These are phyloP conservation scores for Dicranocentrus wangi DNA, from an alignment of 2,888 invertebrate genomes.

Conservation along the genomic window DNA sequence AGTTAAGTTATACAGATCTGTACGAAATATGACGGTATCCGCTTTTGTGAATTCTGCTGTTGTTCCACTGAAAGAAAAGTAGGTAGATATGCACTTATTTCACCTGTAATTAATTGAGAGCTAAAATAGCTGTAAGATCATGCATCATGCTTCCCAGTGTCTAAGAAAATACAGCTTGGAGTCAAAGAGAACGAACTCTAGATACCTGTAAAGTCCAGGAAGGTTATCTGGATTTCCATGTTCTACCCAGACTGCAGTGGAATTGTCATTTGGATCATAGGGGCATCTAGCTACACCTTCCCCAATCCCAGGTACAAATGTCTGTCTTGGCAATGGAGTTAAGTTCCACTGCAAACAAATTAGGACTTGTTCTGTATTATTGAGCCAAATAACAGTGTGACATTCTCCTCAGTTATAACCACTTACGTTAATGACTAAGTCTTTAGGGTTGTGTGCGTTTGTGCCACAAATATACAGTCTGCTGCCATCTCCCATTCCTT, in stretches of 20 bases:
- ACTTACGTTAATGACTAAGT: conserved; percentile 96
- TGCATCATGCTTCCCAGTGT: too few species aligned
- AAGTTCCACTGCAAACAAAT: conserved; percentile 60
- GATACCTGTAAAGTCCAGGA: conserved; percentile 94
- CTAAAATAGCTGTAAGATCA: too few species aligned
- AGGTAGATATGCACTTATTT: too few species aligned
- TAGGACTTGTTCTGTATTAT: too few species aligned
- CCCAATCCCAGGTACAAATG: conserved; percentile 93
- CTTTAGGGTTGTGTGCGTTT: conserved; percentile 92
- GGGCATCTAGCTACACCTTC: conserved; percentile 97
- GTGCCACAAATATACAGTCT: conserved; percentile 94
- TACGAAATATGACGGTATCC: conserved; percentile 80
- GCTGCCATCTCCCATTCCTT: conserved; percentile 92
- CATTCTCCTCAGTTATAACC: too few species aligned
- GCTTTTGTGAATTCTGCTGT: conserved; percentile 83
- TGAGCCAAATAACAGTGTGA: too few species aligned
- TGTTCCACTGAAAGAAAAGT: conserved; percentile 81
- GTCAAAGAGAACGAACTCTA: too few species aligned
- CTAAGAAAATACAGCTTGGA: too few species aligned
- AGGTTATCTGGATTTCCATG: conserved; percentile 93
- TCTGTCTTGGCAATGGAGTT: conserved; percentile 63
- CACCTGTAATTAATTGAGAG: too few species aligned
- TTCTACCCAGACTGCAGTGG: conserved; percentile 97
- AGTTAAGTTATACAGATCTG: conserved; percentile 92
- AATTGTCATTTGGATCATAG: conserved; percentile 97